phyloP scores from a whole-genome alignment of 2,888 invertebrate genomes.

The Perithous albicinctus region DNA sequence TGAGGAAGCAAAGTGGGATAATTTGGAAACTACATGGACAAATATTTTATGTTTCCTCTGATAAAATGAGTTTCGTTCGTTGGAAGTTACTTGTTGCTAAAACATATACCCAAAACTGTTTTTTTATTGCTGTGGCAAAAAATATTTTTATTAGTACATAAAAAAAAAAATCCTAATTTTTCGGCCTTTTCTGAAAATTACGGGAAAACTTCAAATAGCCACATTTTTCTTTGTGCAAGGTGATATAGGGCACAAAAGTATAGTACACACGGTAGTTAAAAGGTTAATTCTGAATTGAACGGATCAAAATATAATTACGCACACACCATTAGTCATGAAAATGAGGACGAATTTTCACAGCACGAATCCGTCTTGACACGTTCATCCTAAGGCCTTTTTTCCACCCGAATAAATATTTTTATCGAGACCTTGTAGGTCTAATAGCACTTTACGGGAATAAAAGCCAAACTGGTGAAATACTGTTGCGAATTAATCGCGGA shows the following conservation, averaged over 20 bases:
- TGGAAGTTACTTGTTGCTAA: too few relatives aligned
- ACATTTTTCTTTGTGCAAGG: neutral
- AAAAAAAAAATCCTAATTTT: too few relatives aligned
- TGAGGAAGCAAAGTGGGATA: too few relatives aligned
- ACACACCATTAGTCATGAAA: constrained; percentile 27
- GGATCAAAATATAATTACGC: neutral
- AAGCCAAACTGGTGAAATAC: constrained; percentile 7
- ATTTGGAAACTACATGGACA: too few relatives aligned
- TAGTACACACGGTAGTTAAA: neutral
- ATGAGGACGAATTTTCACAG: neutral
- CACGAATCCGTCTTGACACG: constrained; percentile 22
- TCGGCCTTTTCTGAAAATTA: too few relatives aligned
- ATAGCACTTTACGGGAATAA: constrained; percentile 16
- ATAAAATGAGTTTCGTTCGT: too few relatives aligned
- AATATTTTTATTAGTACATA: too few relatives aligned
- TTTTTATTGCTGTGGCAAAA: too few relatives aligned
- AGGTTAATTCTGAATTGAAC: neutral
- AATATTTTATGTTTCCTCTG: too few relatives aligned
- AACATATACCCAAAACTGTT: too few relatives aligned
- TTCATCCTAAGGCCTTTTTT: constrained; percentile 17
- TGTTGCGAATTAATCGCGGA: neutral
- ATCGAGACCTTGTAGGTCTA: neutral
- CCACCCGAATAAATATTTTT: constrained; percentile 13
- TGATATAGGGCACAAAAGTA: neutral
- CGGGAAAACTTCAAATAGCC: too few relatives aligned